Conservation (phyloP, 2,888 invertebrate genomes). For the Macrophya annulata region DNA sequence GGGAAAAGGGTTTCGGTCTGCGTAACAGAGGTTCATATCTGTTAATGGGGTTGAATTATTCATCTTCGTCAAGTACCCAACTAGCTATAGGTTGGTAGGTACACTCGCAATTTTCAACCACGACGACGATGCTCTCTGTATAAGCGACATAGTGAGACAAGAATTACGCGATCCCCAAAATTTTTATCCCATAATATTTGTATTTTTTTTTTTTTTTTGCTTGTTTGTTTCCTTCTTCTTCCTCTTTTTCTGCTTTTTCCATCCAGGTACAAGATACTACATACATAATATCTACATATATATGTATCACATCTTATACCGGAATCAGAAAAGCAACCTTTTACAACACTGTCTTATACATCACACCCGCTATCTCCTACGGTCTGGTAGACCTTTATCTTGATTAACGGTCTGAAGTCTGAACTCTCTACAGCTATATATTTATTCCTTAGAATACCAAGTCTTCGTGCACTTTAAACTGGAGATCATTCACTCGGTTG, state of each 20-base stretch:
- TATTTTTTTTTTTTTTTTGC: neutral
- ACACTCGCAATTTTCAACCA: too few species aligned
- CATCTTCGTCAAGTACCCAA: neutral
- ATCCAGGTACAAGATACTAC: too few species aligned
- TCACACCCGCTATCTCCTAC: neutral
- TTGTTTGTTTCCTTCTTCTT: too few species aligned
- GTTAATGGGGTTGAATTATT: constrained; percentile 53
- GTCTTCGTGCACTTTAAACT: constrained; percentile 10
- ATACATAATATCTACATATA: neutral
- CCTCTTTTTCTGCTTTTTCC: too few species aligned
- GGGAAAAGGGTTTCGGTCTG: neutral
- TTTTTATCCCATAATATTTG: neutral
- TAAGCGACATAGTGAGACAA: neutral
- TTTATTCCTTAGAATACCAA: constrained; percentile 3
- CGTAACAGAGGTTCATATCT: constrained; percentile 34
- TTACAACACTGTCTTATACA: neutral
- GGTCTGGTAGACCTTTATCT: constrained; percentile 21
- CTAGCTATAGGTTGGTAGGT: neutral
- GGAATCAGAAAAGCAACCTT: neutral
- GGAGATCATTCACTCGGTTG: constrained; percentile 33
- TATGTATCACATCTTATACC: neutral
- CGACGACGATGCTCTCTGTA: neutral
- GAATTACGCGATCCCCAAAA: neutral
- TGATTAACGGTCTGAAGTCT: constrained; percentile 23
- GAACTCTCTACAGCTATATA: constrained; percentile 7